Conservation (phyloP, 2,888 invertebrate species). For the Limnephilus rhombicus region DNA sequence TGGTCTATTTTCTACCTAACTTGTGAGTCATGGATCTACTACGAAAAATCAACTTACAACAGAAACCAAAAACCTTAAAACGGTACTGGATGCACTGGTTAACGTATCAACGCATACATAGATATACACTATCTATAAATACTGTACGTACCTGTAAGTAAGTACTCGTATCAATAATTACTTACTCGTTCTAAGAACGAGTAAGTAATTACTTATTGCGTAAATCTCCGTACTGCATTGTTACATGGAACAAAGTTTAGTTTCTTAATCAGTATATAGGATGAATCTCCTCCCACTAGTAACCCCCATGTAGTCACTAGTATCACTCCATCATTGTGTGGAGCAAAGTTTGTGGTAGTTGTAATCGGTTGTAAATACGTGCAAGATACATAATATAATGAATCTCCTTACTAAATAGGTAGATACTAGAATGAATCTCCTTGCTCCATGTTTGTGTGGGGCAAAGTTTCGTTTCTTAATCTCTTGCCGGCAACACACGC, state of each 20-base stretch:
- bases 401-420: neutral
- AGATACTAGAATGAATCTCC: neutral
- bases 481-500: conserved; percentile 47
- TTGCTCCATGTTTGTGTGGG: neutral
- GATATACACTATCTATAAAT: neutral
- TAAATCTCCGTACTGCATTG: neutral
- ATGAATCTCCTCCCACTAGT: neutral
- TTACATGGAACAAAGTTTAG: neutral
- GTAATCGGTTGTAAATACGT: neutral
- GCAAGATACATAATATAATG: neutral
- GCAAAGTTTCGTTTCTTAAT: conserved; percentile 34
- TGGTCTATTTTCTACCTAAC: no score
- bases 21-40: no score
- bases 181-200: neutral
- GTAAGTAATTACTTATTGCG: neutral
- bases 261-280: no score
- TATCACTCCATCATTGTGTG: no score
- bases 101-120: neutral
- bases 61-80: no score
- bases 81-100: neutral
- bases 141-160: neutral
- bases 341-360: no score
- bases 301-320: neutral
- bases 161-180: neutral
- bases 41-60: no score